Percentiles rank a stretch among this genome's conserved stretches.
phyloP scores from a whole-genome alignment of 1,140 invertebrate genomes.

The Ruditapes philippinarum region DNA sequence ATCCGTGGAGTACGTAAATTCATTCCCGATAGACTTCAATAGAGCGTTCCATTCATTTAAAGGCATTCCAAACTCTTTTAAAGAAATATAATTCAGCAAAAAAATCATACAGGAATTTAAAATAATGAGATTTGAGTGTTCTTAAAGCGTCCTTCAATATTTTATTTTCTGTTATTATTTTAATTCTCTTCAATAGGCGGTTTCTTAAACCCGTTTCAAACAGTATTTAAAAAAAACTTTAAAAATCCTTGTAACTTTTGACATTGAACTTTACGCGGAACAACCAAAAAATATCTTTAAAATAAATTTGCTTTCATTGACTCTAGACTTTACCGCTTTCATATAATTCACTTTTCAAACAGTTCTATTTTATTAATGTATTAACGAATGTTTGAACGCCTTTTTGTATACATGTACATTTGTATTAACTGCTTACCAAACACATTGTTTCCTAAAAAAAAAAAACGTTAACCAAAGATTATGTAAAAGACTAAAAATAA shows the following conservation, averaged over 20 bases:
- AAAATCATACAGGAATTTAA: constrained; percentile 9
- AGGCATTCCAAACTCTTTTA: neutral
- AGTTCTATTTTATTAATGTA: no score
- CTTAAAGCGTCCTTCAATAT: neutral
- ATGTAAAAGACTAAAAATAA: no score
- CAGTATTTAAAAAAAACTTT: no score
- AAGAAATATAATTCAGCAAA: neutral
- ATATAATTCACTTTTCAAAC: no score
- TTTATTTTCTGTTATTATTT: neutral
- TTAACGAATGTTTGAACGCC: no score
- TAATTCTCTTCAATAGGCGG: neutral
- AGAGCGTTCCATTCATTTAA: neutral
- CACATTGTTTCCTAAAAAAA: no score
- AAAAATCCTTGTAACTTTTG: neutral
- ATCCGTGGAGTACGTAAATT: neutral
- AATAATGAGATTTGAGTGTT: no score
- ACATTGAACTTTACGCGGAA: neutral
- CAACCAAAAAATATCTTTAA: neutral
- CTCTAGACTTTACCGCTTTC: neutral
- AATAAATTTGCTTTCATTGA: constrained; percentile 4
- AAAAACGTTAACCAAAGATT: no score
- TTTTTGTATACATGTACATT: no score
- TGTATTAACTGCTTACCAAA: no score
- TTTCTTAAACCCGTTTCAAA: neutral
- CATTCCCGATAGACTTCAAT: neutral